Base-by-base conservation (phyloP, 1,140 invertebrate species). In the Tetragonula clypearis region DNA sequence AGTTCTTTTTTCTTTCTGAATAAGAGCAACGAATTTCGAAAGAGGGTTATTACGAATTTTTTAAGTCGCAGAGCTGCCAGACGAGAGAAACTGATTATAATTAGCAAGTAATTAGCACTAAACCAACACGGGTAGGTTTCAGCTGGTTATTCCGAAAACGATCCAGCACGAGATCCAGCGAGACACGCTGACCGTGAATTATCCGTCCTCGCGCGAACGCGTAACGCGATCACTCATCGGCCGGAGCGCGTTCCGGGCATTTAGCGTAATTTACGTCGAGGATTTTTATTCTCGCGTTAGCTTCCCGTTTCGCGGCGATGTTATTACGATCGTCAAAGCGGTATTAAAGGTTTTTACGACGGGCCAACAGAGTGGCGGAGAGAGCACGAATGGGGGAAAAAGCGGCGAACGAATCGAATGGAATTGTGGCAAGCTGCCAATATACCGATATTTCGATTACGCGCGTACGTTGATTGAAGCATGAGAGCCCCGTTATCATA, bases 391-490 rank as follows among this genome's bases (percentile, higher is more conserved):
- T 2, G 55, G 26, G 15, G 2, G 4, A 65, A 60, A 77, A 68
- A 23, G 66, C 19, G 56, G 35, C 35, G 23, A 56, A 82, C 14
- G 65, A 30, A 69, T 83, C 9, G 82, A 69, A 58, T 69, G n/a
- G 58, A 49, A 83, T 78, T 21, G 65, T 78, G 82, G 75, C 82
- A 66, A 23, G 8, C 21, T 78, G 75, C 65, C 82, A 78, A 83
- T 79, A 79, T 56, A 62, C 5, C 35, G 66, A 84, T 68, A 60
- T 56, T 53, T 55, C 66, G 21, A 35, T 79, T 75, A 60, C 41
- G 41, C 41, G 41, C 41, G 23, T 62, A 66, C 41, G 55, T 6
- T 41, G 65, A 72, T 49, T 49, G 49, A 41, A 41, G 56, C 21
- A 26, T 12, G 35, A 21, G 21, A 49, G 15, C 9, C 41, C 9